phyloP scores from a whole-genome alignment of 2,113 vertebrate species.

The Mustela nigripes region DNA sequence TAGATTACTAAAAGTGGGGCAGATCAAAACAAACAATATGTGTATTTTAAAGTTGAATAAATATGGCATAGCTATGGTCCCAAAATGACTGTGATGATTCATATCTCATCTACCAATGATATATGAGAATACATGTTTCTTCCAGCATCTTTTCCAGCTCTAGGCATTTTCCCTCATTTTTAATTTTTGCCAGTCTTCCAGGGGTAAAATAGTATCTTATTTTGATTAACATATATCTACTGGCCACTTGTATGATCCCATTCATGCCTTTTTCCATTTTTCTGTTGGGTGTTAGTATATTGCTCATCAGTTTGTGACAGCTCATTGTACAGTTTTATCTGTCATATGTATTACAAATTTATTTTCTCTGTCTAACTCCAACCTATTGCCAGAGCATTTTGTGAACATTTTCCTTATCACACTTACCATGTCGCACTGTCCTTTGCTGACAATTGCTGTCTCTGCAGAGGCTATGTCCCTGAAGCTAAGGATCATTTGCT shows the following conservation, averaged over 20 bases:
- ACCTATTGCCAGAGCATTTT: not conserved
- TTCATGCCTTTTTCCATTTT: not conserved
- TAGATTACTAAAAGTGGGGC: not conserved
- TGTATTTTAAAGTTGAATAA: slow-evolving; percentile 39
- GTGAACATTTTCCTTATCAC: slow-evolving; percentile 11
- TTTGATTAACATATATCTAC: not conserved
- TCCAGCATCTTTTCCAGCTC: not conserved
- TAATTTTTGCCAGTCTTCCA: not conserved
- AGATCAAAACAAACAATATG: not conserved
- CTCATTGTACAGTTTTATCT: not conserved
- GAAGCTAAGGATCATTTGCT: not conserved
- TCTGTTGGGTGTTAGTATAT: not conserved
- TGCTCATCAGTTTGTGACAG: not conserved
- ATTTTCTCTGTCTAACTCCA: slow-evolving; percentile 12
- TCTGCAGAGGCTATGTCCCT: not conserved
- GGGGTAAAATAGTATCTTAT: not conserved
- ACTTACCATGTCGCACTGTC: not conserved
- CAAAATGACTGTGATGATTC: not conserved
- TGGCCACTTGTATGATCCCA: not conserved
- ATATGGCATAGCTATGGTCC: too few relatives aligned
- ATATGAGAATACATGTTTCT: not conserved
- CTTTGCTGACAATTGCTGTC: slow-evolving; percentile 6
- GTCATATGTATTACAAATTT: slow-evolving; percentile 1
- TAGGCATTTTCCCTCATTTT: not conserved
- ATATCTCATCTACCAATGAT: not conserved